These are phyloP conservation scores for Cryptocephalus moraei DNA, from an alignment of 2,888 invertebrate genomes.

Conservation along the genomic window DNA sequence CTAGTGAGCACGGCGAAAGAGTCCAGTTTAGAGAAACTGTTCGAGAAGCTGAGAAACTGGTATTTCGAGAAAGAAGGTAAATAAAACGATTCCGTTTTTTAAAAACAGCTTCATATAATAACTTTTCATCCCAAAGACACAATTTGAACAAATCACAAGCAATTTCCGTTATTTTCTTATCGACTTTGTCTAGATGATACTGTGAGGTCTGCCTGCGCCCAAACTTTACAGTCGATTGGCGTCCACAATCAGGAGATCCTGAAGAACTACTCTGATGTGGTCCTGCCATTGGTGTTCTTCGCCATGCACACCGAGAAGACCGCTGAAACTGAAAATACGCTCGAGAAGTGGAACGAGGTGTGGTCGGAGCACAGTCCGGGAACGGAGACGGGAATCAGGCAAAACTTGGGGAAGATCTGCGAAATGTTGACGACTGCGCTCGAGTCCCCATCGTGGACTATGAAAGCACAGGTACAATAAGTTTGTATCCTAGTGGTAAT, in stretches of 20 bases:
- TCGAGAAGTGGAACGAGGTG: constrained; percentile 75
- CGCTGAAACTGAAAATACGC: constrained; percentile 51
- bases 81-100: background rate
- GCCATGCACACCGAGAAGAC: constrained; percentile 80
- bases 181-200: constrained; percentile 51
- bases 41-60: constrained; percentile 51
- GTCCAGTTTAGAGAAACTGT: constrained; percentile 54
- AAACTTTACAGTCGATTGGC: constrained; percentile 69
- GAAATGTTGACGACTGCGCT: constrained; percentile 59
- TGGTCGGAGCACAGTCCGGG: constrained; percentile 87
- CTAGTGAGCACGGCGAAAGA: constrained; percentile 74
- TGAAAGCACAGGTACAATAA: constrained; percentile 61
- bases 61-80: constrained; percentile 58
- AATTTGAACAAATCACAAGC: too few relatives aligned
- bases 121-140: too few relatives aligned
- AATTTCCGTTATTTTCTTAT: too few relatives aligned
- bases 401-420: constrained; percentile 64
- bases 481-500: too few relatives aligned
- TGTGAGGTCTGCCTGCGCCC: constrained; percentile 61
- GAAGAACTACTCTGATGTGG: constrained; percentile 61
- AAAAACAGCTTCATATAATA: constrained; percentile 4
- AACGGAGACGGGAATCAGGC: constrained; percentile 68
- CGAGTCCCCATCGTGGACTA: constrained; percentile 77
- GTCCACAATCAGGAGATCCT: constrained; percentile 75
- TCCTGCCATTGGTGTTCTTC: constrained; percentile 77